phyloP scores from a whole-genome alignment of 2,797 vertebrate species.

The Pogoniulus pusillus region DNA sequence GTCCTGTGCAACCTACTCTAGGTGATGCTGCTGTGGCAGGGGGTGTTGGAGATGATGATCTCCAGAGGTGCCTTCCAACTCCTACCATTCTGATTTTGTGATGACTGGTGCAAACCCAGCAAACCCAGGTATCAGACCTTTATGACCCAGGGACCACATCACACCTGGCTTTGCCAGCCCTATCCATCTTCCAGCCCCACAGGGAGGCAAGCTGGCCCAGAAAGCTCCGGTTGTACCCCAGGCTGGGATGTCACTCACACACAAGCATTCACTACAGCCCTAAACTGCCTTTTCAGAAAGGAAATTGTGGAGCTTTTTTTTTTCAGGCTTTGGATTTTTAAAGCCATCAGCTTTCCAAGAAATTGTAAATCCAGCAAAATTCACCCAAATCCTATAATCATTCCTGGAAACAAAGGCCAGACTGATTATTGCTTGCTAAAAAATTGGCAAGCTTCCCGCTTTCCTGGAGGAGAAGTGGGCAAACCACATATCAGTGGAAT shows the following conservation, averaged over 20 bases:
- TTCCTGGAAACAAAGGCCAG: not conserved
- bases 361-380: slow-evolving; percentile 21
- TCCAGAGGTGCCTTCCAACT: too few relatives aligned
- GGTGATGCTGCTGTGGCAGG: too few relatives aligned
- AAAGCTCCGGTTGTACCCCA: not conserved
- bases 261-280: rapidly evolving
- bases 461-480: not conserved
- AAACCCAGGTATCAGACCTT: not conserved
- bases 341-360: slow-evolving; percentile 43
- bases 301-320: not conserved
- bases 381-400: slow-evolving; percentile 12
- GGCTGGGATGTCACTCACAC: not conserved
- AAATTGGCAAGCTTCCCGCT: not conserved
- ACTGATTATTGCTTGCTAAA: not conserved
- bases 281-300: not conserved
- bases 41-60: too few relatives aligned
- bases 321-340: not conserved
- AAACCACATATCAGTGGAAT: rapidly evolving
- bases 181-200: not conserved
- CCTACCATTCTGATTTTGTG: too few relatives aligned
- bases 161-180: not conserved
- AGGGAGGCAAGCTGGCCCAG: rapidly evolving
- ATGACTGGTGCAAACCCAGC: not conserved
- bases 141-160: rapidly evolving
- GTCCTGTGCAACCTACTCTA: too few relatives aligned